Evolutionary conservation across 2,113 vertebrate species (phyloP).

Genomic region (Tursiops truncatus): DNA sequence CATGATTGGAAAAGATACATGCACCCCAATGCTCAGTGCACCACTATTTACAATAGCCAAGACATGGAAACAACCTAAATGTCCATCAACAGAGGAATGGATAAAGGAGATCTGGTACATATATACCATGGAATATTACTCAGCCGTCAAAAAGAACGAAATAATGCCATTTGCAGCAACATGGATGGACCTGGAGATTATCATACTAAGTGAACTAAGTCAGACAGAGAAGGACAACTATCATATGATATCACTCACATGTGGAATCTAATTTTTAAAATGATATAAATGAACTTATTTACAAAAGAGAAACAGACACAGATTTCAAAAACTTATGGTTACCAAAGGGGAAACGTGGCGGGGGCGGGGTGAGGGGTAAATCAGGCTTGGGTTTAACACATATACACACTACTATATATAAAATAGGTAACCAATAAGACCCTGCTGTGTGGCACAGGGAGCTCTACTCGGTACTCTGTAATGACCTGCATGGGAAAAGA

Average conservation of each 20-base stretch:
- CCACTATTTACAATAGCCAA: not conserved
- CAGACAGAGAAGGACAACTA: not conserved
- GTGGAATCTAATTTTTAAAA: not conserved
- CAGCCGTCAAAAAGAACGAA: too few relatives aligned
- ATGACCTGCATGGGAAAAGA: not conserved
- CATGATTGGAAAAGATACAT: not conserved
- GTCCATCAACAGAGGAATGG: not conserved
- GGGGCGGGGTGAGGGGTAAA: not conserved
- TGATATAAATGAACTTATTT: not conserved
- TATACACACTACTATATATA: not conserved
- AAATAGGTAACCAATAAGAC: not conserved
- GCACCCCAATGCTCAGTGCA: not conserved
- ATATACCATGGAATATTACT: too few relatives aligned
- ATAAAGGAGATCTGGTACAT: not conserved
- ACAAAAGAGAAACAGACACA: not conserved
- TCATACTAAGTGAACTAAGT: not conserved
- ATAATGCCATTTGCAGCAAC: too few relatives aligned
- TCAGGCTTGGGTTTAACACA: not conserved
- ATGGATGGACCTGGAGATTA: not conserved
- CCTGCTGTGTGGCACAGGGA: not conserved
- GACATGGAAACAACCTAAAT: not conserved
- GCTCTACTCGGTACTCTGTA: not conserved
- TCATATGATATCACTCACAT: not conserved
- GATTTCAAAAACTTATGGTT: not conserved
- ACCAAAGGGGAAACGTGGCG: not conserved